phyloP scores from a whole-genome alignment of 2,888 invertebrate species.

The Athripsodes cinereus region DNA sequence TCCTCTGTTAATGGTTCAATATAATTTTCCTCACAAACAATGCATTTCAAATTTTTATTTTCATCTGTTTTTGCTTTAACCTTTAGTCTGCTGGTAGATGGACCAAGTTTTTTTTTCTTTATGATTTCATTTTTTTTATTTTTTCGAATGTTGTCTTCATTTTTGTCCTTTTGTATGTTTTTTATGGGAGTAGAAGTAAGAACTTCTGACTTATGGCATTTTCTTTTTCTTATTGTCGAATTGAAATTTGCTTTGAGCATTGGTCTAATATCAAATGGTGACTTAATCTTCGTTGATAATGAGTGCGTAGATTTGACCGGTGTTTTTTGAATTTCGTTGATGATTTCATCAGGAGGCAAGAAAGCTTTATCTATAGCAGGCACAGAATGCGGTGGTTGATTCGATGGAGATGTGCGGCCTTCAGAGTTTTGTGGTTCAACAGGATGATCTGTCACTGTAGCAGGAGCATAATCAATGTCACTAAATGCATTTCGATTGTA shows the following conservation, averaged over 20 bases:
- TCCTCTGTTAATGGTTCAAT: conserved; percentile 5
- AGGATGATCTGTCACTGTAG: conserved; percentile 4
- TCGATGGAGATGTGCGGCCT: conserved; percentile 4
- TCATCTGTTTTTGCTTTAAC: conserved; percentile 2
- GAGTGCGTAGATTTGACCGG: conserved; percentile 3
- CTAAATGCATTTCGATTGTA: conserved; percentile 5
- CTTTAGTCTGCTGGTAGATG: conserved; percentile 2
- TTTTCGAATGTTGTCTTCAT: too few species aligned
- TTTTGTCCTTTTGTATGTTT: conserved; percentile 2
- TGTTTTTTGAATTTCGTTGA: conserved; percentile 2
- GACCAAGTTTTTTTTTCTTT: too few species aligned
- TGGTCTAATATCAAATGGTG: conserved; percentile 5
- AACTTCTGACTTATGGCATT: conserved; percentile 5
- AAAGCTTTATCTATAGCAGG: not conserved
- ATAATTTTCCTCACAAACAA: conserved; percentile 3
- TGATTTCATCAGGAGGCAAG: conserved; percentile 4
- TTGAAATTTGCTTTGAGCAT: conserved; percentile 1
- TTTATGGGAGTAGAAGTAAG: conserved; percentile 5
- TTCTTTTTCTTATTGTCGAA: conserved; percentile 1
- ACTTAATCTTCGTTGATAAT: conserved; percentile 5
- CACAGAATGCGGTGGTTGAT: conserved; percentile 4
- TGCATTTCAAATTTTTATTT: not conserved
- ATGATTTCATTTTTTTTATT: not conserved
- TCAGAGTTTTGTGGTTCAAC: conserved; percentile 1
- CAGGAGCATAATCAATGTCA: conserved; percentile 5